Evolutionary conservation across 2,888 invertebrate genomes (phyloP), one percentile per base, ranked within the genome.

Genomic region (Cerastis rubricosa): DNA sequence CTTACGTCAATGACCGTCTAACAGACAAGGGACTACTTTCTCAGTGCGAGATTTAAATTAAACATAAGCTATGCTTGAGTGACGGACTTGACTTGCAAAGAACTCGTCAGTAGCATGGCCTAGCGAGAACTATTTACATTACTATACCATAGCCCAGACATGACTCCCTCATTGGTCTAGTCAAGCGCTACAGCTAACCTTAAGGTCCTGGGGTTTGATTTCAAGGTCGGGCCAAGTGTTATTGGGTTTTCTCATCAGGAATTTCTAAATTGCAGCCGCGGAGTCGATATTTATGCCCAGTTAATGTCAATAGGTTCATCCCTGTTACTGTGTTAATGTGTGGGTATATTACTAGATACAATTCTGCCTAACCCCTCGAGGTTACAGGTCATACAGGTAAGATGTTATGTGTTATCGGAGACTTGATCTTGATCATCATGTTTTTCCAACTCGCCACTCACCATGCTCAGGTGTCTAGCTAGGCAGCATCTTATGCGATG

Each of bases 31-130:
- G 1, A n/a, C 19, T 54, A 65, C 78, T 72, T 72, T 79, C 72
- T 49, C 71, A 5, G 5, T 51, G 25, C 73, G 54, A 43, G 65
- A 61, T 49, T 54, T 80, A 43, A 69, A 80, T 78, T 70, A 80
- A 67, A 78, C 79, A 74, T 80, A 43, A 47, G 59, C 4, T 47
- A 49, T 51, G 61, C 65, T 51, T 12, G 25, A 25, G 29, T 43
- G 11, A n/a, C 25, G 59, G 40, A 66, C 54, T 73, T n/a, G 17
- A 67, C 59, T 70, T 29, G 59, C 51, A 69, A 66, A 73, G 63
- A 47, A 49, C 35, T 61, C 17, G 19, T 40, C 45, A 25, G 35
- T 47, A 54, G 51, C 45, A 66, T 63, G 61, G 35, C 63, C 47
- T 14, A 71, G n/a, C 70, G 25, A 35, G 17, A 35, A 11, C 5